Evolutionary conservation across 2,888 invertebrate genomes (phyloP).

Genomic region (Seira ritae): DNA sequence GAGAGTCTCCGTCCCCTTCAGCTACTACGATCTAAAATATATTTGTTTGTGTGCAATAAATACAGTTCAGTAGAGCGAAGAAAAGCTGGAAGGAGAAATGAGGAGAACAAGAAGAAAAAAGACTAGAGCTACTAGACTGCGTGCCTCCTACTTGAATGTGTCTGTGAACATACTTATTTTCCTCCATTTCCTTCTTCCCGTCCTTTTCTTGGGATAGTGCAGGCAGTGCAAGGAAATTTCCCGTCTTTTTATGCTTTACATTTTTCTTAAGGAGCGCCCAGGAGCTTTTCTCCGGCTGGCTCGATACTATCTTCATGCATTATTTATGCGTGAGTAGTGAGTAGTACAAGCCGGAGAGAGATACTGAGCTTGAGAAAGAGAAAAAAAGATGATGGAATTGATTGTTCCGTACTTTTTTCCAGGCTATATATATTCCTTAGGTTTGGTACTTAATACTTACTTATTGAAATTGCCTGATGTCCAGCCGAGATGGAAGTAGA

Average conservation of each 20-base stretch:
- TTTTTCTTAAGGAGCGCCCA: neutral
- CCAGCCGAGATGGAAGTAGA: neutral
- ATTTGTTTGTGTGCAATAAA: constrained; percentile 30
- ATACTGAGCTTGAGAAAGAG: constrained; percentile 1
- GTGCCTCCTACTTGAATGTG: neutral
- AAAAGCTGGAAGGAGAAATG: constrained; percentile 26
- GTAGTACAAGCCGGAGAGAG: neutral
- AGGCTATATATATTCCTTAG: too few species aligned
- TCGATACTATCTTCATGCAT: constrained; percentile 11
- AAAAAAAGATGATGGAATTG: constrained; percentile 1
- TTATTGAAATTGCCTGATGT: neutral
- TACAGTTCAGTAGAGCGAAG: constrained; percentile 37
- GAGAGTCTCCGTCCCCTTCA: too few species aligned
- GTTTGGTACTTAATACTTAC: neutral
- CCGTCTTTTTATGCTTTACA: neutral
- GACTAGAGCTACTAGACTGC: neutral
- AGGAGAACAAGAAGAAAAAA: neutral
- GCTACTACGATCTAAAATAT: neutral
- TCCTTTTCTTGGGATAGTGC: neutral
- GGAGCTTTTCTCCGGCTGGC: constrained; percentile 1
- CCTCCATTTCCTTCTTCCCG: neutral
- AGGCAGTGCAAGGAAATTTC: neutral
- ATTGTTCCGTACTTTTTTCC: neutral
- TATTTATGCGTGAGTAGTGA: constrained; percentile 8
- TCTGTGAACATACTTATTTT: too few species aligned